These are phyloP conservation scores for Dryomyza anilis DNA, from an alignment of 2,888 invertebrate species.

Conservation along the genomic window DNA sequence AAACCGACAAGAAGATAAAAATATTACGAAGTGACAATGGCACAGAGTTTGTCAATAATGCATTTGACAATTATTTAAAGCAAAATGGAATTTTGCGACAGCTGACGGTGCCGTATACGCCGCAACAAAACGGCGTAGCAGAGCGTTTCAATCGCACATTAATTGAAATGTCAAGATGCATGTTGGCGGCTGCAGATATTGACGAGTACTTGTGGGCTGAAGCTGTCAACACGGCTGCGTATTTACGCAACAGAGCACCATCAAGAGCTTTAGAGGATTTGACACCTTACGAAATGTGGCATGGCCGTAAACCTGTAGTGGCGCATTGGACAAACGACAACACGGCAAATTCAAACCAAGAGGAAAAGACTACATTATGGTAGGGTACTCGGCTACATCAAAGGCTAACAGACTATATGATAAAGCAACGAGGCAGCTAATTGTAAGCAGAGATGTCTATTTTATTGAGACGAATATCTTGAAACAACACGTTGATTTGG, in stretches of 20 bases:
- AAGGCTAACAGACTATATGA: slow-evolving; percentile 25
- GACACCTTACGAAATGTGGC: slow-evolving; percentile 36
- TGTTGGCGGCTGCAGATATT: slow-evolving; percentile 39
- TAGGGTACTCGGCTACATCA: slow-evolving; percentile 31
- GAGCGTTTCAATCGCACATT: slow-evolving; percentile 35
- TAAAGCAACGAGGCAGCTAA: too few relatives aligned
- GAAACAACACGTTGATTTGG: too few relatives aligned
- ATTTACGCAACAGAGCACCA: slow-evolving; percentile 31
- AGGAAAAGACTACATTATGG: slow-evolving; percentile 30
- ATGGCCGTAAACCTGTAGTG: slow-evolving; percentile 31
- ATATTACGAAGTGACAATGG: slow-evolving; percentile 15
- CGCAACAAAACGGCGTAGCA: slow-evolving; percentile 39
- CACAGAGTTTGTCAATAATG: slow-evolving; percentile 12
- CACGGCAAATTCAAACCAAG: slow-evolving; percentile 26
- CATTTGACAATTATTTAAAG: slow-evolving; percentile 30
- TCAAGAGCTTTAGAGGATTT: slow-evolving; percentile 28
- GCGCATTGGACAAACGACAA: slow-evolving; percentile 26
- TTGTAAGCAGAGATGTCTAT: too few relatives aligned
- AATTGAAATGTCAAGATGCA: slow-evolving; percentile 43
- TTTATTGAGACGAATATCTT: too few relatives aligned
- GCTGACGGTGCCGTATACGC: slow-evolving; percentile 34
- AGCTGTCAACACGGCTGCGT: slow-evolving; percentile 34
- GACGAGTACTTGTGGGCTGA: slow-evolving; percentile 40
- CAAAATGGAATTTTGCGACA: slow-evolving; percentile 33
- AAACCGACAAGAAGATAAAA: slow-evolving; percentile 22